phyloP scores from a whole-genome alignment of 2,888 invertebrate species.

The Thyatira batis region DNA sequence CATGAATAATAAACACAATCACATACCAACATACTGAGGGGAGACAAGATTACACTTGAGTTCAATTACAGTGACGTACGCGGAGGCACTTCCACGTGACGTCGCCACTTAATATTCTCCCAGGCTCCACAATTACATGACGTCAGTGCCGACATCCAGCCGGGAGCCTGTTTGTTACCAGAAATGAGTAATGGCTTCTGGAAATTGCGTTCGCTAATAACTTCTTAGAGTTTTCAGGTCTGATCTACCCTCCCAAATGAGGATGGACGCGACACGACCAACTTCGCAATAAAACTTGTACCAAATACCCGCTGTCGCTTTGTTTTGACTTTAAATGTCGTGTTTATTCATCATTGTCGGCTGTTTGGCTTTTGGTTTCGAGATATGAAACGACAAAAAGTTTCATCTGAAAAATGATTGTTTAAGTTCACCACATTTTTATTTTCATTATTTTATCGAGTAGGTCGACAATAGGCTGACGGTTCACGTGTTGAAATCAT shows the following conservation, averaged over 20 bases:
- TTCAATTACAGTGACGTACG: constrained; percentile 41
- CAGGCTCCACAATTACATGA: constrained; percentile 35
- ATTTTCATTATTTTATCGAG: too few species aligned
- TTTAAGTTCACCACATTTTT: too few species aligned
- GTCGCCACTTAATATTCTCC: constrained; percentile 44
- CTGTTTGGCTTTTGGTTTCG: not conserved
- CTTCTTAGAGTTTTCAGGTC: constrained; percentile 68
- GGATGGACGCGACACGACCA: constrained; percentile 47
- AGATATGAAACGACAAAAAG: not conserved
- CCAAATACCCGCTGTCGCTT: constrained; percentile 54
- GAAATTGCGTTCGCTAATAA: constrained; percentile 73
- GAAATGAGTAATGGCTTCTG: constrained; percentile 74
- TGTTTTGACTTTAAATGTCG: constrained; percentile 51
- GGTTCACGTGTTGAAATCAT: too few species aligned
- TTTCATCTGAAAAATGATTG: not conserved
- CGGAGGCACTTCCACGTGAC: constrained; percentile 39
- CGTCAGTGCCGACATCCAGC: constrained; percentile 15
- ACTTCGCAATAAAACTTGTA: constrained; percentile 60
- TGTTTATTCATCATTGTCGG: constrained; percentile 36
- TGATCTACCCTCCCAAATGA: constrained; percentile 59
- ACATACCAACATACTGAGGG: constrained; percentile 18
- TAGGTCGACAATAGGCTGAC: too few species aligned
- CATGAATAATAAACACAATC: not conserved
- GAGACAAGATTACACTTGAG: constrained; percentile 38
- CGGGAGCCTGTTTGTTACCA: constrained; percentile 47